Base-by-base conservation (phyloP, 2,797 vertebrate genomes). In the Gymnoscopelus braueri region DNA sequence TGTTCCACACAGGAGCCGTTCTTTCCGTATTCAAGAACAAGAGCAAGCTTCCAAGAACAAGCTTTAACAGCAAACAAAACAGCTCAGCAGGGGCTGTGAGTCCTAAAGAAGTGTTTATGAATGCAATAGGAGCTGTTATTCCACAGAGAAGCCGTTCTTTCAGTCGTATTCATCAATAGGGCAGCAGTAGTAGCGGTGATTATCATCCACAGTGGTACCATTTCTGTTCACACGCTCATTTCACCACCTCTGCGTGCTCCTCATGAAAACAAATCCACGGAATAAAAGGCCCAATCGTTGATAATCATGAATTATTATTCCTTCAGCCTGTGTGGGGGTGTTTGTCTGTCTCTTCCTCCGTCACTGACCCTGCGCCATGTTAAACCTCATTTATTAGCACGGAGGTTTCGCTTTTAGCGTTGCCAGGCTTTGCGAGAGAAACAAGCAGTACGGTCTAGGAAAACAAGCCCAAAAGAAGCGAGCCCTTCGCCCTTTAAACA, bases 91-190 rank as follows among this genome's bases (percentile, higher is more conserved):
- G 91, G 93, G 89, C 84, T 91, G 93, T 95, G 94, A 98, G 97
- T 98, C 96, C 97, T 96, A 95, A 96, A 96, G 92, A 95, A 96
- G 89, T 96, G 96, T 96, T 96, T 96, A 94, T 96, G 94, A 87
- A 94, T 92, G 92, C 94, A 94, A 89, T 93, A 91, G 85, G 93
- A 93, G 91, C 90, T 44, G 39, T 44, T 87, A 87, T 89, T 94
- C 89, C 93, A 91, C 82, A 88, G 88, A 84, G 39, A 44, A 44
- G 66, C 86, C 84, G 90, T 83, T 79, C 87, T 91, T 83, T 72
- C 88, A 19, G 19, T 19, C 77, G 80, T 91, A 87, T 80, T 92
- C 95, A 96, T 96, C 93, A 92, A 93, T 74, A 89, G 91, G 91
- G 90, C 93, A 85, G 88, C 84, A 88, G 74, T 85, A 82, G 73